Percentiles rank a stretch among this genome's conserved stretches.
Conservation (phyloP, 2,888 invertebrate species). For the Agonum fuliginosum region DNA sequence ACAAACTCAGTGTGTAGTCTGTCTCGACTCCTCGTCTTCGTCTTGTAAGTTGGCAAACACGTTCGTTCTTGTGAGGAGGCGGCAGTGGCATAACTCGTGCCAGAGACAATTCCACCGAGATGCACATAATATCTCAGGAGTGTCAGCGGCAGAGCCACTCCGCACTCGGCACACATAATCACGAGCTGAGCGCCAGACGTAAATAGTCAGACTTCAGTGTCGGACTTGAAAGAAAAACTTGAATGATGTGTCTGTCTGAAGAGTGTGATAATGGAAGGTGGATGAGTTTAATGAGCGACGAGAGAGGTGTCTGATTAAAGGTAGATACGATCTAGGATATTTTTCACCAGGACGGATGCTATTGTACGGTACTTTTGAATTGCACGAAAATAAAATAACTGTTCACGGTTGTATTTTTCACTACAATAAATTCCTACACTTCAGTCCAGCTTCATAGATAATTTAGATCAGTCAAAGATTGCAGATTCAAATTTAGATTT, state of each 20-base stretch:
- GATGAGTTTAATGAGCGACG: not conserved
- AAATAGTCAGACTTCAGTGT: constrained; percentile 12
- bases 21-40: not conserved
- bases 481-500: too few relatives aligned
- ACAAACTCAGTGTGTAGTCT: not conserved
- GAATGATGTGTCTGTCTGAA: constrained; percentile 3
- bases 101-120: constrained; percentile 56
- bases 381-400: too few relatives aligned
- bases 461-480: too few relatives aligned
- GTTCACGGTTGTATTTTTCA: too few relatives aligned
- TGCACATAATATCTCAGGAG: constrained; percentile 58
- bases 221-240: constrained; percentile 1
- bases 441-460: too few relatives aligned
- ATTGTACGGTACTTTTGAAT: too few relatives aligned
- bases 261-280: not conserved
- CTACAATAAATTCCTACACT: too few relatives aligned
- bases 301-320: too few relatives aligned
- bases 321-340: too few relatives aligned
- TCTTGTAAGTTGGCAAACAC: constrained; percentile 56
- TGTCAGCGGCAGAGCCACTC: constrained; percentile 49
- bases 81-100: constrained; percentile 46
- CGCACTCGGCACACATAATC: constrained; percentile 38
- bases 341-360: too few relatives aligned
- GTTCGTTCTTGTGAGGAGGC: constrained; percentile 49
- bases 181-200: constrained; percentile 33